Evolutionary conservation across 2,888 invertebrate species (phyloP), one percentile per base, ranked within the genome.

Genomic region (Eristalis intricaria): DNA sequence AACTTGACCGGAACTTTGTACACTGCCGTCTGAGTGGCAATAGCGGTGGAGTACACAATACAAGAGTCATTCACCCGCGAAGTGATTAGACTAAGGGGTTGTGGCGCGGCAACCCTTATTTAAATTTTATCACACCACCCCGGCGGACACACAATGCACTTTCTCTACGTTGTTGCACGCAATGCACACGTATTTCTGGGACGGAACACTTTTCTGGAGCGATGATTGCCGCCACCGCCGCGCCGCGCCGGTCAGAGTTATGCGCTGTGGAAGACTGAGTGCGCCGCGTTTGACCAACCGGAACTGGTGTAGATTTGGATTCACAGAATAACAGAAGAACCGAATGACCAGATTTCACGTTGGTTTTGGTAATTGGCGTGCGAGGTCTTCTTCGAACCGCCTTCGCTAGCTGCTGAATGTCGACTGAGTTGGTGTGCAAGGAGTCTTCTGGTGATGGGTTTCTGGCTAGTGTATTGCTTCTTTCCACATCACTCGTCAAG

Each of bases 401-500:
- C 89, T 89, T 73, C 88, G 38, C 32, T 66, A 76, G 81, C 84
- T 69, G 84, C 87, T 90, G 90, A 90, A 90, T 90, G 91, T 90
- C 90, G 92, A 92, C 92, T 90, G 92, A 87, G 79, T 63, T 70
- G 19, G 71, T 38, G 50, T 58, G 26, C 22, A 43, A 73, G 70
- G 76, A 78, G 61, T 58, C 70, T 23, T 38, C 22, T 58, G 26
- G 64, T 60, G 70, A 60, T 68, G 64, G 58, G 7, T 40, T 56
- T 75, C 43, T 74, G 61, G 65, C 38, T 68, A 56, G 78, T 74
- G 83, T 60, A 65, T 70, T 80, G 71, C 60, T 83, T 87, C 87
- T 92, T 92, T 92, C 93, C 92, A 92, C 92, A 93, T 92, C 92
- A 91, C 93, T 91, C 93, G 91, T 91, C 93, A 92, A 93, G 92